These are phyloP conservation scores for Cyprinella venusta DNA, from an alignment of 2,797 vertebrate species.

Conservation along the genomic window DNA sequence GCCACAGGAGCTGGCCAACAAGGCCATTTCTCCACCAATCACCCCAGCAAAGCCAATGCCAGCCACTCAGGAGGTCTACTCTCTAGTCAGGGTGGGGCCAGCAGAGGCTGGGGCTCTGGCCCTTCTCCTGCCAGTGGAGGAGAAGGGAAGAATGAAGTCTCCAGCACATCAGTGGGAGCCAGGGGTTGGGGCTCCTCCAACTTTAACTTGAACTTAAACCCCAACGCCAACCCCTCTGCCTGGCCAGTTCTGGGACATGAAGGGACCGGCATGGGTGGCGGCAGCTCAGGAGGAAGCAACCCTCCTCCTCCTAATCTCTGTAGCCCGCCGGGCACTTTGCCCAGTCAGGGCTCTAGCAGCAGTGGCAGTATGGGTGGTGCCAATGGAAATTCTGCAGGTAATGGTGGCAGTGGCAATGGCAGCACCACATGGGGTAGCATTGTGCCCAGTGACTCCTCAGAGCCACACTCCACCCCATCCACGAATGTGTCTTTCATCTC, in stretches of 20 bases:
- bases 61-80: constrained; percentile 83
- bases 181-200: constrained; percentile 91
- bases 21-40: constrained; percentile 85
- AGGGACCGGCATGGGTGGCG: constrained; percentile 86
- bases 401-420: constrained; percentile 79
- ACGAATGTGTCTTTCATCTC: constrained; percentile 97
- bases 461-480: constrained; percentile 90
- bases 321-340: constrained; percentile 64
- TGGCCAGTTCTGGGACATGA: constrained; percentile 95
- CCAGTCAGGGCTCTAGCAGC: constrained; percentile 55
- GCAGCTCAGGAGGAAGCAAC: constrained; percentile 91
- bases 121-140: constrained; percentile 70
- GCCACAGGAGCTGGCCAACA: constrained; percentile 89
- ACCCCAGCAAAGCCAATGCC: constrained; percentile 83
- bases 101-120: constrained; percentile 86
- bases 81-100: constrained; percentile 87
- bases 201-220: constrained; percentile 98
- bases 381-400: constrained; percentile 86
- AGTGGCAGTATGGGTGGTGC: constrained; percentile 71
- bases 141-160: constrained; percentile 87
- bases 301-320: constrained; percentile 75
- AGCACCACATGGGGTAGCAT: constrained; percentile 91
- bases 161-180: constrained; percentile 83
- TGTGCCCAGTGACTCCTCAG: constrained; percentile 82
- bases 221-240: constrained; percentile 95